A percentile compares a stretch with the other conserved stretches of the same genome.
These are phyloP conservation scores for Boleophthalmus pectinirostris DNA, from an alignment of 2,113 vertebrate species.

Conservation along the genomic window DNA sequence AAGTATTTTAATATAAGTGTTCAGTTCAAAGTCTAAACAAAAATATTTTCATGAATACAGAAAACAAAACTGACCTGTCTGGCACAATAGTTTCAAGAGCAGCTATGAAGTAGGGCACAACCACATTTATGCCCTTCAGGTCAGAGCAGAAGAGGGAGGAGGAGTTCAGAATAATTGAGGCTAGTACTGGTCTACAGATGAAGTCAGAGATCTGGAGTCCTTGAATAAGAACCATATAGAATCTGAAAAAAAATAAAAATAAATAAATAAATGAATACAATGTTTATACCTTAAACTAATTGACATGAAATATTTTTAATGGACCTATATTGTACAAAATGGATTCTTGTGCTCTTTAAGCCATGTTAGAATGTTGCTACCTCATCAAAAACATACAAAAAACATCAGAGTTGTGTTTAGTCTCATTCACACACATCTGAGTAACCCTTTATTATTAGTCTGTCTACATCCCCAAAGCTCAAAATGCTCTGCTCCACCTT, in stretches of 20 bases:
- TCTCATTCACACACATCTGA: too few relatives aligned
- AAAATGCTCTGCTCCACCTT: too few relatives aligned
- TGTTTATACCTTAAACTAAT: background rate
- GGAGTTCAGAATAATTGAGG: slow-evolving; percentile 95
- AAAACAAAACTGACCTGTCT: slow-evolving; percentile 81
- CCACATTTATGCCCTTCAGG: slow-evolving; percentile 93
- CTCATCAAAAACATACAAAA: too few relatives aligned
- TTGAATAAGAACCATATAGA: slow-evolving; percentile 98
- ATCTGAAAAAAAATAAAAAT: slow-evolving; percentile 80
- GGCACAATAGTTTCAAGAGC: slow-evolving; percentile 95
- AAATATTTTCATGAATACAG: background rate
- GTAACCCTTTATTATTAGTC: too few relatives aligned
- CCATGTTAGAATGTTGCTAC: too few relatives aligned
- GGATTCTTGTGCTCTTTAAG: too few relatives aligned
- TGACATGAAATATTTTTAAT: background rate
- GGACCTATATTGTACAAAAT: too few relatives aligned
- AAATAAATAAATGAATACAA: background rate
- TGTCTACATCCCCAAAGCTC: too few relatives aligned
- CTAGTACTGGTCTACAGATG: slow-evolving; percentile 91
- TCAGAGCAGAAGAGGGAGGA: slow-evolving; percentile 95
- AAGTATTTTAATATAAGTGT: background rate
- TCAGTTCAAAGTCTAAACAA: background rate
- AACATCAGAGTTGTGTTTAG: too few relatives aligned
- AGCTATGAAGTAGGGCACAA: slow-evolving; percentile 96
- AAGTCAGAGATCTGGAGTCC: slow-evolving; percentile 96